These are phyloP conservation scores for Ctenopoma kingsleyae DNA, from an alignment of 2,797 vertebrate species.

Conservation along the genomic window DNA sequence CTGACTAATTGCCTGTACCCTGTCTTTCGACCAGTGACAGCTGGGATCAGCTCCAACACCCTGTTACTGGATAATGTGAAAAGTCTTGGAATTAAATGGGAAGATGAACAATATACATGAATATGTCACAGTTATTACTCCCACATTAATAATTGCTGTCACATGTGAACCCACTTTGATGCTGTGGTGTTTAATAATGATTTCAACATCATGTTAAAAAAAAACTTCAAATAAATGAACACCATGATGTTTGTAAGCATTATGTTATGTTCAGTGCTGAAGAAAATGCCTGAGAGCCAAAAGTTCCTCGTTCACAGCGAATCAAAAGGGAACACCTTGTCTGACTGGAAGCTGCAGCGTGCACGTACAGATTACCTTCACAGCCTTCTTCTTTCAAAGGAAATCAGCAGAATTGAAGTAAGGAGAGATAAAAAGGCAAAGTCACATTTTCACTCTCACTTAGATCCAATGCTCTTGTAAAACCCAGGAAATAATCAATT, in stretches of 20 bases:
- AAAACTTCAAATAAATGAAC: constrained; percentile 34
- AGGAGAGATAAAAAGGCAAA: constrained; percentile 50
- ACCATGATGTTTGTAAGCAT: constrained; percentile 17
- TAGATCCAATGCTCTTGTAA: constrained; percentile 14
- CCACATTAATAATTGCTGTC: background rate
- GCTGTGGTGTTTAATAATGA: constrained; percentile 4
- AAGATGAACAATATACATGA: too few species aligned
- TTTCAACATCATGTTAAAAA: constrained; percentile 1
- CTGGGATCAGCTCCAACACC: too few species aligned
- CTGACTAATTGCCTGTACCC: too few species aligned
- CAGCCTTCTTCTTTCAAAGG: constrained; percentile 52
- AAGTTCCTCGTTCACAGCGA: constrained; percentile 48
- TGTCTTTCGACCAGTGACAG: too few species aligned
- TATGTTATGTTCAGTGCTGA: constrained; percentile 37
- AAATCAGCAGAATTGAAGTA: constrained; percentile 51
- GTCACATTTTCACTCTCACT: constrained; percentile 38
- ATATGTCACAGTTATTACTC: too few species aligned
- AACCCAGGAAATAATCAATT: constrained; percentile 63
- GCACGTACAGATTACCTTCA: constrained; percentile 45
- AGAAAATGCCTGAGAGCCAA: constrained; percentile 46
- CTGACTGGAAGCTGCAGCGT: constrained; percentile 50
- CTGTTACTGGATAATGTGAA: too few species aligned
- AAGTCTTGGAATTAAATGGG: too few species aligned
- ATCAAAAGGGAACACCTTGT: constrained; percentile 68
- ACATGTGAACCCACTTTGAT: constrained; percentile 8